A percentile compares a stretch with the other conserved stretches of the same genome.
phyloP scores from a whole-genome alignment of 1,140 invertebrate genomes.

The Panagrolaimus sp. region DNA sequence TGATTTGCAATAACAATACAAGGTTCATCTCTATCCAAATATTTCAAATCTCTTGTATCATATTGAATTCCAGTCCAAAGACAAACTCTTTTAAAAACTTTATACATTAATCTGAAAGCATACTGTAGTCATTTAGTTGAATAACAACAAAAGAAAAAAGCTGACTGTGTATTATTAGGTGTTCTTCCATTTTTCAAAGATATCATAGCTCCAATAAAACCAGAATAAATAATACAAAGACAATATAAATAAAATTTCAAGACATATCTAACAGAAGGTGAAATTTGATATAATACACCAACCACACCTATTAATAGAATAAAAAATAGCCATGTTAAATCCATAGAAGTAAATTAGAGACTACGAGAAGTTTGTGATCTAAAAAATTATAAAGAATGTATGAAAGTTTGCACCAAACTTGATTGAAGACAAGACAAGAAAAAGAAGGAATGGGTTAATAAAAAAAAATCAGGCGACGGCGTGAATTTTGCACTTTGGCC shows the following conservation, averaged over 20 bases:
- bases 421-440: no score
- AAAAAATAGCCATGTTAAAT: no score
- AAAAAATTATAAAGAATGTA: no score
- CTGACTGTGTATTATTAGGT: neutral
- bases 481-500: no score
- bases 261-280: neutral
- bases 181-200: neutral
- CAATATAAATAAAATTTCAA: neutral
- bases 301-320: neutral
- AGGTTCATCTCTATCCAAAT: constrained; percentile 21
- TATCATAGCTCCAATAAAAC: neutral
- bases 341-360: no score
- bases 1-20: constrained; percentile 32
- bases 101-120: neutral
- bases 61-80: constrained; percentile 29
- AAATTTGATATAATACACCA: neutral
- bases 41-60: constrained; percentile 29
- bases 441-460: no score
- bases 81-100: neutral
- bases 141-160: neutral
- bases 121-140: neutral
- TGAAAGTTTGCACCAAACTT: no score
- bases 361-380: no score
- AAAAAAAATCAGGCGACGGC: no score
- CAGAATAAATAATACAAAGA: neutral